These are phyloP conservation scores for Rugalucina vietnamica DNA, from an alignment of 2,888 invertebrate genomes.

Conservation along the genomic window DNA sequence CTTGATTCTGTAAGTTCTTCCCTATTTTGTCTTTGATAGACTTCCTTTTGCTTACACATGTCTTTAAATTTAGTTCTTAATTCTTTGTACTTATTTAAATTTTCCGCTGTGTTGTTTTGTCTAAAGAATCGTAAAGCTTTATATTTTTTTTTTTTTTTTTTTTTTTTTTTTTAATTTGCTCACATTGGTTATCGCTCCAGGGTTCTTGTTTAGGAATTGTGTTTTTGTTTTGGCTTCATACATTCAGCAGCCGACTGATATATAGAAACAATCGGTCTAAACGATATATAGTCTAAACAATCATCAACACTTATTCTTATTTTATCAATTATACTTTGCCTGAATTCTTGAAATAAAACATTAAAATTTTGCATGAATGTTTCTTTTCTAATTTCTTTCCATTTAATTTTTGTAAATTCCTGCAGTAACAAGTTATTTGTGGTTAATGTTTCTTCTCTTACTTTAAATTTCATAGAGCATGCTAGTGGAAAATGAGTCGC, in stretches of 20 bases:
- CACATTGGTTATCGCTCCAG: background rate
- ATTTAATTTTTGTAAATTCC: background rate
- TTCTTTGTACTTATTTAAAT: background rate
- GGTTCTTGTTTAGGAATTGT: background rate
- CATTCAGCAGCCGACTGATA: background rate
- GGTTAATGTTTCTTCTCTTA: no score
- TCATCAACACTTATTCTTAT: background rate
- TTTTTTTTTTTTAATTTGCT: no score
- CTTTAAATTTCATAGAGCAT: no score
- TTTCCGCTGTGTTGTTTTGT: background rate
- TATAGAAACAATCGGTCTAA: background rate
- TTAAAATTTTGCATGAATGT: background rate
- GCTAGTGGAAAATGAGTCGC: no score
- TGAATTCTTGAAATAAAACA: background rate
- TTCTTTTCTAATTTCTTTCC: background rate
- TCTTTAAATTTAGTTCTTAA: background rate
- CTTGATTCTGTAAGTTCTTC: background rate
- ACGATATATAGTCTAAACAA: no score
- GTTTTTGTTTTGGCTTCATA: background rate
- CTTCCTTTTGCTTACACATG: background rate
- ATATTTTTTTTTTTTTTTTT: background rate
- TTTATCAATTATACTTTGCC: background rate
- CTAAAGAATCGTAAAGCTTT: background rate
- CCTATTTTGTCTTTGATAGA: background rate
- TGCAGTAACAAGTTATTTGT: no score